phyloP scores from a whole-genome alignment of 2,113 vertebrate genomes.

The Myanophis thanlyinensis region DNA sequence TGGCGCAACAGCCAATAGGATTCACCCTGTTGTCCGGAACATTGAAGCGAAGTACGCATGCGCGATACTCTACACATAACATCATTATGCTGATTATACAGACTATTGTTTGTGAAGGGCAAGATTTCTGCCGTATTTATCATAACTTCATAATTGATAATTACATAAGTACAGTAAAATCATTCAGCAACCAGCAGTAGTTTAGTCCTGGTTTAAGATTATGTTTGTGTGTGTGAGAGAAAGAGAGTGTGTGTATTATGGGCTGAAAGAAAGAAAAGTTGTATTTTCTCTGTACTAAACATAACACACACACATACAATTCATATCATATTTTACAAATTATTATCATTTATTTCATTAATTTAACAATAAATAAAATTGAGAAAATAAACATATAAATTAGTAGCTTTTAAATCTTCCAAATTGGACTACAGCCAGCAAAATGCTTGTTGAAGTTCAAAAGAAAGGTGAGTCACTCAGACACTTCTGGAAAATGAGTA shows the following conservation, averaged over 20 bases:
- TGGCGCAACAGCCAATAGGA: too few relatives aligned
- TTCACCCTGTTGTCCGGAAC: too few relatives aligned
- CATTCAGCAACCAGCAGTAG: background rate
- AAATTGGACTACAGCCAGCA: background rate
- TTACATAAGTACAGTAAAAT: slow-evolving; percentile 24
- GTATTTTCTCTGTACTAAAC: background rate
- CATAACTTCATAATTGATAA: slow-evolving; percentile 44
- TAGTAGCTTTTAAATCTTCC: background rate
- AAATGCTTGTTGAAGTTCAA: background rate
- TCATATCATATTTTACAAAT: background rate
- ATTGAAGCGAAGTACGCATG: too few relatives aligned
- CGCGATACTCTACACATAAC: too few relatives aligned
- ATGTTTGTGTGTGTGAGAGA: background rate
- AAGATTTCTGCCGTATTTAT: slow-evolving; percentile 60
- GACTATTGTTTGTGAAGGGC: slow-evolving; percentile 60
- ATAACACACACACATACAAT: background rate
- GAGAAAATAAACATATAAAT: background rate
- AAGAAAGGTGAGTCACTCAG: background rate
- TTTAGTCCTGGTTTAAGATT: background rate
- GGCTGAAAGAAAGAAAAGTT: background rate
- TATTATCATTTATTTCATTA: background rate
- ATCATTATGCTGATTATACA: slow-evolving; percentile 50
- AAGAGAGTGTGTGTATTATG: background rate
- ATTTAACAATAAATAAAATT: background rate
- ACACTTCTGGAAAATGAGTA: background rate